phyloP scores from a whole-genome alignment of 2,888 invertebrate species.

The Euplexia lucipara region DNA sequence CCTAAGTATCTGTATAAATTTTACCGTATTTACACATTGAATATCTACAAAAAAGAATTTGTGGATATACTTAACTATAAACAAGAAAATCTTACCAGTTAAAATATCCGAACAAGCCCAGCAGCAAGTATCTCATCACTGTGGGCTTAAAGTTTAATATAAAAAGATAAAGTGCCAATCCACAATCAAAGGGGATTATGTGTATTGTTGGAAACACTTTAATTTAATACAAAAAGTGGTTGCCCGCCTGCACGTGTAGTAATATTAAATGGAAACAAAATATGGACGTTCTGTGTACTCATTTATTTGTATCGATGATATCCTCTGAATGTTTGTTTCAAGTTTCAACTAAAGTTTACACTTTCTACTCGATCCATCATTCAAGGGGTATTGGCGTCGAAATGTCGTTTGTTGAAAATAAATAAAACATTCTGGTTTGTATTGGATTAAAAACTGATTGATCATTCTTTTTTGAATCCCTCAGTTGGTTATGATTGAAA shows the following conservation, averaged over 20 bases:
- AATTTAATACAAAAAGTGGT: constrained; percentile 40
- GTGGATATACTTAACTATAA: background rate
- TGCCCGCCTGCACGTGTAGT: constrained; percentile 9
- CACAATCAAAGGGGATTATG: constrained; percentile 41
- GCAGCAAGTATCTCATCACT: constrained; percentile 13
- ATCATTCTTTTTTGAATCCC: constrained; percentile 17
- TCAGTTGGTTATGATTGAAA: constrained; percentile 1
- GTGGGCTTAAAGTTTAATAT: constrained; percentile 26
- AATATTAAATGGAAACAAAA: constrained; percentile 13
- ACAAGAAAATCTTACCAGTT: constrained; percentile 8
- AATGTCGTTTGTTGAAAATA: constrained; percentile 19
- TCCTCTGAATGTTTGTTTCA: constrained; percentile 14
- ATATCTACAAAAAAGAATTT: no score
- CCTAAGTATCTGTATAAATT: no score
- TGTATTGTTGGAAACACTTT: constrained; percentile 28
- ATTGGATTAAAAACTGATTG: constrained; percentile 29
- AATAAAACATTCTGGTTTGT: constrained; percentile 28
- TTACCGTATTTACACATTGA: no score
- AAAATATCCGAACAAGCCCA: constrained; percentile 12
- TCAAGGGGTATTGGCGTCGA: constrained; percentile 7
- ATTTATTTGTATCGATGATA: constrained; percentile 27
- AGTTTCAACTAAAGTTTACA: constrained; percentile 31
- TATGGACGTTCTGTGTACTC: background rate
- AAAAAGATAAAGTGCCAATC: constrained; percentile 39
- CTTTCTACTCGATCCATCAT: constrained; percentile 36